Evolutionary conservation across 2,797 vertebrate species (phyloP).

Genomic region (Denticeps clupeoides): DNA sequence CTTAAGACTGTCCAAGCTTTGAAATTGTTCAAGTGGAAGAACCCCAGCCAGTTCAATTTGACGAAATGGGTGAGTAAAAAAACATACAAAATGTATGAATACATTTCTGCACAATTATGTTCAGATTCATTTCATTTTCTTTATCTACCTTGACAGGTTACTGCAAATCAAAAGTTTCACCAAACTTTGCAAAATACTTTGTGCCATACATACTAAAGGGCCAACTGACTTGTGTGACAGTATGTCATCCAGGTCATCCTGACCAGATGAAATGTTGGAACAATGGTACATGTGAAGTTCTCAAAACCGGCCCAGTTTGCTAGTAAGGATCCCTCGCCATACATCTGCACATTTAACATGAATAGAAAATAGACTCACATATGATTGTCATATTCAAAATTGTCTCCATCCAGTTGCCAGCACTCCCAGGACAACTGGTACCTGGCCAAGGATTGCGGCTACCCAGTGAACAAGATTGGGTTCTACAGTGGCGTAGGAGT

Average conservation of each 20-base stretch:
- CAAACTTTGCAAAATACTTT: background rate
- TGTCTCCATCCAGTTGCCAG: constrained; percentile 16
- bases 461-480: constrained; percentile 27
- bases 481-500: constrained; percentile 21
- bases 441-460: constrained; percentile 21
- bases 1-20: background rate
- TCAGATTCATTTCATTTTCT: background rate
- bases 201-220: background rate
- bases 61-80: background rate
- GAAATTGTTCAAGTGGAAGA: background rate
- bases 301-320: constrained; percentile 17
- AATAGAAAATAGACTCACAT: too few relatives aligned
- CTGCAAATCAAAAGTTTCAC: background rate
- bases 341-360: background rate
- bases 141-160: background rate
- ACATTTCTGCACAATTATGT: background rate
- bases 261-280: background rate
- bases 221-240: constrained; percentile 8
- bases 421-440: constrained; percentile 16
- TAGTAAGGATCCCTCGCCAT: constrained; percentile 17
- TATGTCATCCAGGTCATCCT: constrained; percentile 8
- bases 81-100: background rate
- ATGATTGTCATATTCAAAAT: too few relatives aligned
- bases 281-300: constrained; percentile 21
- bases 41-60: background rate